These are phyloP conservation scores for Oreotrochilus melanogaster DNA, from an alignment of 2,113 vertebrate species.

Conservation along the genomic window DNA sequence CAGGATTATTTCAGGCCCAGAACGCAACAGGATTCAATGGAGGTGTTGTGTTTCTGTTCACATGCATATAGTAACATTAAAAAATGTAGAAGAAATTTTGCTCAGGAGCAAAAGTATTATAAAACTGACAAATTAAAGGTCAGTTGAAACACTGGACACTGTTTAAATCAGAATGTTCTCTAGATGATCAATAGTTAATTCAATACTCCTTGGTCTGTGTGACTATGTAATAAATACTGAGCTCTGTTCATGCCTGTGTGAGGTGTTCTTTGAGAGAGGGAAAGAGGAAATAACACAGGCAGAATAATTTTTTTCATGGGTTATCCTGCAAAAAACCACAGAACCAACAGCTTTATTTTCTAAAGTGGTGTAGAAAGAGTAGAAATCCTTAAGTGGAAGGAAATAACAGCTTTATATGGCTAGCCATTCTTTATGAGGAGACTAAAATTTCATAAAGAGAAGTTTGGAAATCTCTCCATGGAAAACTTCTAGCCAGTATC, in stretches of 20 bases:
- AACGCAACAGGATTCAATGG: not conserved
- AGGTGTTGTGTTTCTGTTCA: not conserved
- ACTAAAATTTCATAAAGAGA: not conserved
- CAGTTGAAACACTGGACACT: not conserved
- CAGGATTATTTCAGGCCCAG: not conserved
- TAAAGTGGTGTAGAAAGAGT: not conserved
- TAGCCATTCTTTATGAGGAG: not conserved
- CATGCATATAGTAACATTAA: not conserved
- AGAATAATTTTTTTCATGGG: not conserved
- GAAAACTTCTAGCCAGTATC: not conserved
- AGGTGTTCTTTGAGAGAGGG: not conserved
- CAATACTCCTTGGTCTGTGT: not conserved
- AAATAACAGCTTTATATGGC: not conserved
- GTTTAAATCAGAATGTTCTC: not conserved
- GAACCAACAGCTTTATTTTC: not conserved
- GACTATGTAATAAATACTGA: not conserved
- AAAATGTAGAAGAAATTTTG: not conserved
- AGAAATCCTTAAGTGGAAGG: not conserved
- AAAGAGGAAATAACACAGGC: not conserved
- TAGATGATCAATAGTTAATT: rapidly evolving
- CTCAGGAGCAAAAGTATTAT: not conserved
- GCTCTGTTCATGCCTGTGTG: not conserved
- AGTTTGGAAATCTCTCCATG: not conserved
- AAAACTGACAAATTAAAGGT: not conserved
- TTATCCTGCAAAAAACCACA: not conserved